These are phyloP conservation scores for Protosalanx chinensis DNA, from an alignment of 2,797 vertebrate genomes.

Conservation along the genomic window DNA sequence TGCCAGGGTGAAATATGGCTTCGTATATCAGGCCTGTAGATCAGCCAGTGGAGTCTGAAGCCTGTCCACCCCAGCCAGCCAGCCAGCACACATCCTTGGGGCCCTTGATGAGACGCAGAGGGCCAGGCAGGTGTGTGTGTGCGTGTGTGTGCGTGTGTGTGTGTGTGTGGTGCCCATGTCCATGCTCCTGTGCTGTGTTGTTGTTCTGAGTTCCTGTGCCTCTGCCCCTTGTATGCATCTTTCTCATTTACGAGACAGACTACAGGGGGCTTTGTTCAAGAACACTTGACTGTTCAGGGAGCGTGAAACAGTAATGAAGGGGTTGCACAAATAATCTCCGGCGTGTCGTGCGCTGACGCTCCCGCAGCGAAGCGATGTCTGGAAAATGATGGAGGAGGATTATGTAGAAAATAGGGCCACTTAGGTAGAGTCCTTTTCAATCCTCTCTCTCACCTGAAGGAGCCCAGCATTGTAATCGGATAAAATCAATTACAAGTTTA, in stretches of 20 bases:
- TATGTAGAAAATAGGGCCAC: conserved; percentile 73
- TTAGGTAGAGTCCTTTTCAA: conserved; percentile 67
- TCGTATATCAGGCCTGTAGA: conserved; percentile 55
- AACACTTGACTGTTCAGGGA: background rate
- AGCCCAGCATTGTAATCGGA: conserved; percentile 42
- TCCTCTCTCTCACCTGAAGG: conserved; percentile 46
- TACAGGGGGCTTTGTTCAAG: background rate
- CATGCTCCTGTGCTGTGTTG: conserved; percentile 2
- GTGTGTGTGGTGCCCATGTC: background rate
- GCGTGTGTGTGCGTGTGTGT: conserved; percentile 11
- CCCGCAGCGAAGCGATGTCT: conserved; percentile 6
- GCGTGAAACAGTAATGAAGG: conserved; percentile 1
- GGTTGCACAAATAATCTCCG: background rate
- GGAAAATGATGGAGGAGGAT: conserved; percentile 68
- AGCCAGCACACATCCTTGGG: too few relatives aligned
- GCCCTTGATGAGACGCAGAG: too few relatives aligned
- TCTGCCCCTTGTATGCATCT: too few relatives aligned
- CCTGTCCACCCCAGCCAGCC: too few relatives aligned
- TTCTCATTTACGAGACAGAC: background rate
- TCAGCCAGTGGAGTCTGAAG: conserved; percentile 19
- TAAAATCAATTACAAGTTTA: conserved; percentile 75
- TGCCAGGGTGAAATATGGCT: conserved; percentile 61
- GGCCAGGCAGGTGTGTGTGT: background rate
- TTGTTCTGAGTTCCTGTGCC: background rate
- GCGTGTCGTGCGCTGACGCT: background rate